These are phyloP conservation scores for Lamellibrachia satsuma DNA, from an alignment of 2,888 invertebrate species.

Conservation along the genomic window DNA sequence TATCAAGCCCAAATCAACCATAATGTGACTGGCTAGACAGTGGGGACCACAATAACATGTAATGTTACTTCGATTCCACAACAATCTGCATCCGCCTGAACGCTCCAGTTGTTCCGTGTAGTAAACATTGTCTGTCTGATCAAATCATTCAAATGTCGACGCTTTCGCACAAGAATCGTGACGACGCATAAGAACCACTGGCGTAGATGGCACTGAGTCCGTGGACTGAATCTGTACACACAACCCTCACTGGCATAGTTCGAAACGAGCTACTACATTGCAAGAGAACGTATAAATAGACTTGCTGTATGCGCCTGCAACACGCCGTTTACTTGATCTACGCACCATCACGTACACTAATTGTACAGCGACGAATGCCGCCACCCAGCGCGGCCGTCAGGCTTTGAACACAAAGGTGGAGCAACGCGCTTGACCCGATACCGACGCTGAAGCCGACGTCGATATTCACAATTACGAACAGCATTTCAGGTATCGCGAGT, in stretches of 20 bases:
- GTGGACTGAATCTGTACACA: no score
- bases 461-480: no score
- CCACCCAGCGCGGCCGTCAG: background rate
- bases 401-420: background rate
- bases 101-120: background rate
- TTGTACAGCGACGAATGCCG: background rate
- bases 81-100: background rate
- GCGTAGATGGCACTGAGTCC: background rate
- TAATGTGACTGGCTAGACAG: no score
- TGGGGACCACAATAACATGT: no score
- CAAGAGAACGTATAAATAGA: background rate
- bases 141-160: background rate
- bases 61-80: background rate
- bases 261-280: background rate
- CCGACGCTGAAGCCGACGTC: background rate
- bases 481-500: background rate
- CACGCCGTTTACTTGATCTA: background rate
- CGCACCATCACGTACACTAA: background rate
- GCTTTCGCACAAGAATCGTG: background rate
- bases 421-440: background rate
- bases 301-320: background rate
- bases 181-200: background rate
- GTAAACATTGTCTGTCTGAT: background rate
- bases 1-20: no score
- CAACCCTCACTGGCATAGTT: background rate